Conservation (phyloP, 2,113 vertebrate species). For the Smithornis capensis region DNA sequence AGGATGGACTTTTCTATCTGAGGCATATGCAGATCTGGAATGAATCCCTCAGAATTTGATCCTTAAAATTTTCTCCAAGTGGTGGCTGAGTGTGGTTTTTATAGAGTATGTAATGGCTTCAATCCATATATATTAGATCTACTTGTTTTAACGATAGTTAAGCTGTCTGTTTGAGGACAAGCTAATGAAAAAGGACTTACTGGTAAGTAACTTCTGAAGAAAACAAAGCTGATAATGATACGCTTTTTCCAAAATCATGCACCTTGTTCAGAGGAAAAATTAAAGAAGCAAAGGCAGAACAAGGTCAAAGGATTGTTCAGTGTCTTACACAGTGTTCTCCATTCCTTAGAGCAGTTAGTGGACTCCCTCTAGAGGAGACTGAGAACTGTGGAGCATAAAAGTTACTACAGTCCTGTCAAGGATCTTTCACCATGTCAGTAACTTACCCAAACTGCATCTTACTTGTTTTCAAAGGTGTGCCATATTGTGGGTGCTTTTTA, state of each 20-base stretch:
- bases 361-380: conserved; percentile 49
- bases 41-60: neutral
- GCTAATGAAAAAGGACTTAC: neutral
- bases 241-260: neutral
- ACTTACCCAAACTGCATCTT: neutral
- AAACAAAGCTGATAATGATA: neutral
- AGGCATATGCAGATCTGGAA: neutral
- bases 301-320: neutral
- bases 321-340: neutral
- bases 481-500: neutral
- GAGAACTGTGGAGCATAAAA: neutral
- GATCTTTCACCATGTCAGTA: neutral
- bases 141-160: neutral
- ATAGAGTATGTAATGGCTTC: neutral
- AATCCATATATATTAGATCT: neutral
- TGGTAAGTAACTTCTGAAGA: neutral
- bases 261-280: neutral
- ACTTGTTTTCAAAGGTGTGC: neutral
- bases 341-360: neutral
- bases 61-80: neutral
- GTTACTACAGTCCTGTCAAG: neutral
- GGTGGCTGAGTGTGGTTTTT: neutral
- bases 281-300: neutral
- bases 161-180: neutral
- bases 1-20: neutral